Conservation (phyloP, 2,888 invertebrate species). For the Spilarctia lutea region DNA sequence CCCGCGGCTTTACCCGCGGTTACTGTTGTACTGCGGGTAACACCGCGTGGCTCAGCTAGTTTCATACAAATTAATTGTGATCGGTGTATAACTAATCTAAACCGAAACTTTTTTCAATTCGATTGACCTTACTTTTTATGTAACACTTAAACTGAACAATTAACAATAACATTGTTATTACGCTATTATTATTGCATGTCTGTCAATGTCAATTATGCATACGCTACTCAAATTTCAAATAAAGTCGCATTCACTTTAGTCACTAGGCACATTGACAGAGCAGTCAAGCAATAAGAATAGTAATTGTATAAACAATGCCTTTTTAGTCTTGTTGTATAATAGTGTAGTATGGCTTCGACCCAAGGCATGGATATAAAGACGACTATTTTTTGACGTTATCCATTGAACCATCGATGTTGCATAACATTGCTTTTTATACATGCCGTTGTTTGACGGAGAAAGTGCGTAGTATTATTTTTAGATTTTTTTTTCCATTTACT, state of each 20-base stretch:
- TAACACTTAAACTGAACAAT: slow-evolving; percentile 4
- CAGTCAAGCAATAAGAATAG: not conserved
- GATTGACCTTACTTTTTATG: not conserved
- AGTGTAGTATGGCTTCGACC: not conserved
- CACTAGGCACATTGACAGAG: not conserved
- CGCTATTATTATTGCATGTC: slow-evolving; percentile 10
- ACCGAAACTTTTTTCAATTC: not conserved
- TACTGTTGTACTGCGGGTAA: no score
- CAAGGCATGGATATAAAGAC: slow-evolving; percentile 9
- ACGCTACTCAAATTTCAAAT: slow-evolving; percentile 1
- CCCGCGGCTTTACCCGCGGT: no score
- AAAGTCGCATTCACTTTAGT: not conserved
- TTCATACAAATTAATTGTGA: not conserved
- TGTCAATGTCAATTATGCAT: slow-evolving; percentile 17
- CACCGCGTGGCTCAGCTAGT: no score
- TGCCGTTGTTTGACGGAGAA: slow-evolving; percentile 15
- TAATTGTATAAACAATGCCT: not conserved
- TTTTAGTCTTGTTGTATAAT: not conserved
- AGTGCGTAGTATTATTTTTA: slow-evolving; percentile 6
- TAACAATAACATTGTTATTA: not conserved
- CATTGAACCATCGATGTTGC: slow-evolving; percentile 7
- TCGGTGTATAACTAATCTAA: not conserved
- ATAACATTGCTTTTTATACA: slow-evolving; percentile 15
- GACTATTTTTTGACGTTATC: not conserved
- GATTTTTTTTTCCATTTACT: not conserved